Evolutionary conservation across 2,113 vertebrate genomes (phyloP).

Genomic region (Clarias macrocephalus): DNA sequence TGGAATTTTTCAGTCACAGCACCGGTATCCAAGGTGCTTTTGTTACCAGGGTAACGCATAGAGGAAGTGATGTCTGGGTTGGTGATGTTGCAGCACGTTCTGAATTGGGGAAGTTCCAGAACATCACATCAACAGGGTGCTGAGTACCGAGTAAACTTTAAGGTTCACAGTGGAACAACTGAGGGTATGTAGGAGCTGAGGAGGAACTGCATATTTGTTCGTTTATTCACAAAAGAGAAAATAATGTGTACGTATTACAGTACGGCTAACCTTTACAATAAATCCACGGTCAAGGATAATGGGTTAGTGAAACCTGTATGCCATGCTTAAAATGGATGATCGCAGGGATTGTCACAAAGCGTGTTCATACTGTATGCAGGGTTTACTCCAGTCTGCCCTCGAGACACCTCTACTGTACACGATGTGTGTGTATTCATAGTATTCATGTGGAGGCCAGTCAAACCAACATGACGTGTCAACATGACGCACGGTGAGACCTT

Average conservation of each 20-base stretch:
- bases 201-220: background rate
- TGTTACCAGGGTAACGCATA: too few relatives aligned
- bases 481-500: background rate
- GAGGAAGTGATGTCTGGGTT: too few relatives aligned
- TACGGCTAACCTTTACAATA: background rate
- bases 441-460: background rate
- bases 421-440: background rate
- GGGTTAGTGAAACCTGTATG: background rate
- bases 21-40: too few relatives aligned
- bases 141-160: background rate
- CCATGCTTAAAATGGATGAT: background rate
- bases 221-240: background rate
- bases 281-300: background rate
- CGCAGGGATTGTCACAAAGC: background rate
- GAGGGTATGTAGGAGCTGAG: background rate
- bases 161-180: too few relatives aligned
- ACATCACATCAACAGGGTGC: too few relatives aligned
- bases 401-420: background rate
- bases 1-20: too few relatives aligned
- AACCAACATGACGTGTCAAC: background rate
- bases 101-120: too few relatives aligned
- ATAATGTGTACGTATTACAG: background rate
- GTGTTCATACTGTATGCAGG: background rate
- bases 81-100: too few relatives aligned
- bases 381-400: background rate